Conservation (phyloP, 92 coral and sea anemone species). For the Isaurus tuberculatus region DNA sequence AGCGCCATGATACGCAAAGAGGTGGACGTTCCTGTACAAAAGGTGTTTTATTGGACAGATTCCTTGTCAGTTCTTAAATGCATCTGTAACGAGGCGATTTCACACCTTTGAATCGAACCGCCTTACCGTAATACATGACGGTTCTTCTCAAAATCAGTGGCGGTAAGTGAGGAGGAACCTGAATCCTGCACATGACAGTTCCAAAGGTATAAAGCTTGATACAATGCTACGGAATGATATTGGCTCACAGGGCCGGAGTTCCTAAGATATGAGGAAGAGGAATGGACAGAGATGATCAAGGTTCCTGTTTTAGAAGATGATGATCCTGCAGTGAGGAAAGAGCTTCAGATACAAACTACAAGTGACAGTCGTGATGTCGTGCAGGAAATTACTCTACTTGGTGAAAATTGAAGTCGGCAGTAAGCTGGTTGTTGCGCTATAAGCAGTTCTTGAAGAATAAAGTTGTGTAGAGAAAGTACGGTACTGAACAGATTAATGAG, state of each 20-base stretch:
- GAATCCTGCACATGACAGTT: background rate
- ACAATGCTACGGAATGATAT: background rate
- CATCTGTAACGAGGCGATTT: constrained; percentile 61
- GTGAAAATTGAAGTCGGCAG: constrained; percentile 68
- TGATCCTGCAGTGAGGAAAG: constrained; percentile 54
- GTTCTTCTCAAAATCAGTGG: constrained; percentile 56
- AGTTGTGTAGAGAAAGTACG: constrained; percentile 4
- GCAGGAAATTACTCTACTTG: constrained; percentile 56
- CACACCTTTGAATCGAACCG: constrained; percentile 63
- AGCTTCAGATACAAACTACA: constrained; percentile 49
- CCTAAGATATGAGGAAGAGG: too few relatives aligned
- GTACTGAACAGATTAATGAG: background rate
- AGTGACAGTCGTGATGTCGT: constrained; percentile 23
- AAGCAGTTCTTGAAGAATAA: constrained; percentile 51
- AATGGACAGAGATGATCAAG: too few relatives aligned
- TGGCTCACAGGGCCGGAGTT: background rate
- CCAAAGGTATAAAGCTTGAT: background rate
- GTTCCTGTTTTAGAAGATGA: constrained; percentile 9
- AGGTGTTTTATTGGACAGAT: too few relatives aligned
- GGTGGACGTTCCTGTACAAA: too few relatives aligned
- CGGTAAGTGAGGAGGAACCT: background rate
- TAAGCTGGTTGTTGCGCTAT: constrained; percentile 67
- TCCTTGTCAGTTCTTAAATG: too few relatives aligned
- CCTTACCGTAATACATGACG: constrained; percentile 62
- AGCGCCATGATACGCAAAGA: too few relatives aligned